phyloP scores from a whole-genome alignment of 1,140 invertebrate genomes.

The Aphidius ervi region DNA sequence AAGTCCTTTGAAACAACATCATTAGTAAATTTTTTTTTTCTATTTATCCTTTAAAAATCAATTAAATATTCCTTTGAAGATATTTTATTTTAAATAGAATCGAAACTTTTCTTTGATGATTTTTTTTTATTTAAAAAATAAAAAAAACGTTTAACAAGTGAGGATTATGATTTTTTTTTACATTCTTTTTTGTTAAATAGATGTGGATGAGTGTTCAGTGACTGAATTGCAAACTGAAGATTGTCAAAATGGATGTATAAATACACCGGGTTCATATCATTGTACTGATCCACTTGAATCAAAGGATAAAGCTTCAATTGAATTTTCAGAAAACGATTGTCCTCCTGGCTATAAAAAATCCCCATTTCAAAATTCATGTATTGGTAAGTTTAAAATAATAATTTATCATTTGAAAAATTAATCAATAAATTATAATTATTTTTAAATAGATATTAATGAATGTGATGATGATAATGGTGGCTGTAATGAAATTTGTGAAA shows the following conservation, averaged over 20 bases:
- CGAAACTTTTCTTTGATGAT: too few species aligned
- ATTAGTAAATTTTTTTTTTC: too few species aligned
- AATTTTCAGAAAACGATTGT: conserved; percentile 34
- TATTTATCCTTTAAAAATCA: background rate
- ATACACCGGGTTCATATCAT: conserved; percentile 53
- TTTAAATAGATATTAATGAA: conserved; percentile 62
- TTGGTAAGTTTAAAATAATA: conserved; percentile 29
- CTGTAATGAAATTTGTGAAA: conserved; percentile 65
- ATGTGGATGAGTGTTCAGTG: conserved; percentile 61
- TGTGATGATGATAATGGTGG: conserved; percentile 63
- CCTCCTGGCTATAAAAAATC: conserved; percentile 39
- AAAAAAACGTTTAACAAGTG: background rate
- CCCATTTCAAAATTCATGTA: conserved; percentile 33
- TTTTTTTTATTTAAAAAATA: background rate
- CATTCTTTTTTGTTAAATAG: conserved; percentile 36
- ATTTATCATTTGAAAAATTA: too few species aligned
- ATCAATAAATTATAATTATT: background rate
- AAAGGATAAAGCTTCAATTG: conserved; percentile 36
- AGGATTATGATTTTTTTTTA: conserved; percentile 9
- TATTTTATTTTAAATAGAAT: too few species aligned
- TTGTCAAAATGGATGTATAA: conserved; percentile 53
- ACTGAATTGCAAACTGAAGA: conserved; percentile 49
- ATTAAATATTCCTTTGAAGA: background rate
- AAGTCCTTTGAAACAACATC: background rate
- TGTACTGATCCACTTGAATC: conserved; percentile 41